A percentile compares a stretch with the other conserved stretches of the same genome.
Evolutionary conservation across 2,888 invertebrate genomes (phyloP).

Genomic region (Agapostemon virescens): DNA sequence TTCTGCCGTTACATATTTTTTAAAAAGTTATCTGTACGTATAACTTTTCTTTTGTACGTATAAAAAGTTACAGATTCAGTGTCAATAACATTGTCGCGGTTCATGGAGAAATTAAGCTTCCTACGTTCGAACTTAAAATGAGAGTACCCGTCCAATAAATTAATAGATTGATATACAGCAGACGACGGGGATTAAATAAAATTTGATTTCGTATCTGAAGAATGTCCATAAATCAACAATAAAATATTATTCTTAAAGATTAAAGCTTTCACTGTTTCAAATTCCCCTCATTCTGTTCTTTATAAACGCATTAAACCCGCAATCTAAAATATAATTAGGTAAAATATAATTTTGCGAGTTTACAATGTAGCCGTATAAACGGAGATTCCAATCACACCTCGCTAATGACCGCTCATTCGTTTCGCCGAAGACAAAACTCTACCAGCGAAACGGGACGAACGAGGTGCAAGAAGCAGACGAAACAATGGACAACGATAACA

Average conservation of each 20-base stretch:
- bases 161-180: no score
- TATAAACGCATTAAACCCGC: not conserved
- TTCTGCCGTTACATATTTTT: no score
- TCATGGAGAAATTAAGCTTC: no score
- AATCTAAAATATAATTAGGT: not conserved
- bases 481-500: slow-evolving; percentile 54
- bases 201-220: no score
- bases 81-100: not conserved
- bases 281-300: not conserved
- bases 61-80: no score
- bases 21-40: no score
- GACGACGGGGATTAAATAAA: not conserved
- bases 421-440: not conserved
- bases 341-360: not conserved
- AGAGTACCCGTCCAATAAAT: no score
- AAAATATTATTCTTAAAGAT: no score
- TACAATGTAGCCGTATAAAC: not conserved
- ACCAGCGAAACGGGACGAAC: not conserved
- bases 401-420: not conserved
- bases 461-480: slow-evolving; percentile 17
- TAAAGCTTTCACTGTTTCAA: no score
- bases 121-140: not conserved
- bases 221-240: no score
- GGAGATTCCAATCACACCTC: not conserved
- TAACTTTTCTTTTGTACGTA: no score